Conservation (phyloP, 2,113 vertebrate species). For the Marcusenius ussheri region DNA sequence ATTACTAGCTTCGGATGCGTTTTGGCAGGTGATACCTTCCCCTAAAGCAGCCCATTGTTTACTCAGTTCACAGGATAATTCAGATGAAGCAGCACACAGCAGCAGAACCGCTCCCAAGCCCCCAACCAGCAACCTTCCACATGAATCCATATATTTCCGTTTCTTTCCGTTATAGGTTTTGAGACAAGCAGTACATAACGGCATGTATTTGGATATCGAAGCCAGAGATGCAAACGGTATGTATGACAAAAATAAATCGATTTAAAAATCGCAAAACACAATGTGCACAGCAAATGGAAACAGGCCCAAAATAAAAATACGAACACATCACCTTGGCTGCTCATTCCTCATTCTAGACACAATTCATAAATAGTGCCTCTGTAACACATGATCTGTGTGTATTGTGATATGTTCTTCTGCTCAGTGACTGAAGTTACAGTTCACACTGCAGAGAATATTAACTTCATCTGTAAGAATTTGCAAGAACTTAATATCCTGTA, state of each 20-base stretch:
- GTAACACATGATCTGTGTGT: not conserved
- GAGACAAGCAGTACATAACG: constrained; percentile 48
- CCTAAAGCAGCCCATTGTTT: not conserved
- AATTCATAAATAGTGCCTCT: not conserved
- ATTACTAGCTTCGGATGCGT: not conserved
- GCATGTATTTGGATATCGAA: constrained; percentile 60
- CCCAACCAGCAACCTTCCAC: not conserved
- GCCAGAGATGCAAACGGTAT: constrained; percentile 61
- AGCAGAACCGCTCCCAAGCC: not conserved
- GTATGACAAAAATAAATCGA: not conserved
- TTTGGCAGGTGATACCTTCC: not conserved
- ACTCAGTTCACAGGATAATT: not conserved
- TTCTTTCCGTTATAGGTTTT: constrained; percentile 56
- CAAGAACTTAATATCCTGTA: not conserved
- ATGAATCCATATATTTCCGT: not conserved
- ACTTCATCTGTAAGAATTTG: not conserved
- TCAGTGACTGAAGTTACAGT: not conserved
- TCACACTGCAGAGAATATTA: not conserved
- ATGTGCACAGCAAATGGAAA: not conserved
- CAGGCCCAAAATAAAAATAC: not conserved
- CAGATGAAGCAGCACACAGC: not conserved
- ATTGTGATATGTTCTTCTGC: not conserved
- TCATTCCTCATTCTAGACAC: not conserved
- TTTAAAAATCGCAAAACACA: not conserved
- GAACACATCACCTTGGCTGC: not conserved